Conservation (phyloP, 2,113 vertebrate species). For the Phrynocephalus versicolor region DNA sequence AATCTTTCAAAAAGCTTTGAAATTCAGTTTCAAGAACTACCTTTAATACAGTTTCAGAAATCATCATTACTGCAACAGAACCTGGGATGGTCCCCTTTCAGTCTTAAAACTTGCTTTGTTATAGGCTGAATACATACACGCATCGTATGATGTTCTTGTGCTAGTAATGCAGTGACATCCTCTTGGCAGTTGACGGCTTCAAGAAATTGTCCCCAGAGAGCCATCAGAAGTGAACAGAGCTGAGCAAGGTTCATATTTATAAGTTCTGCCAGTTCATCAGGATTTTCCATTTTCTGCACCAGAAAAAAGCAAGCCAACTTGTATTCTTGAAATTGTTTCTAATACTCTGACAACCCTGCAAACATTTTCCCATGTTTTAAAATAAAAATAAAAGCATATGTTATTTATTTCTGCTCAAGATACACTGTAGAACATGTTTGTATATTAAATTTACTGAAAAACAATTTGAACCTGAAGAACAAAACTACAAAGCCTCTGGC, state of each 20-base stretch:
- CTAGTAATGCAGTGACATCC: constrained; percentile 84
- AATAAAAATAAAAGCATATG: background rate
- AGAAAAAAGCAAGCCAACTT: constrained; percentile 42
- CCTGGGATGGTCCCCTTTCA: background rate
- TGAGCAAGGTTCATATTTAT: constrained; percentile 99
- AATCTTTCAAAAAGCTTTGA: background rate
- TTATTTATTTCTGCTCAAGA: background rate
- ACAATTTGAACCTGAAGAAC: constrained; percentile 23
- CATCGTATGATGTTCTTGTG: constrained; percentile 91
- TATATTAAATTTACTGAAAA: constrained; percentile 9
- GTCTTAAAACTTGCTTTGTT: background rate
- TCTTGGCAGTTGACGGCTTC: constrained; percentile 93
- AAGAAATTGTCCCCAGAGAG: constrained; percentile 96
- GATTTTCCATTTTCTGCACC: constrained; percentile 89
- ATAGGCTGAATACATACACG: constrained; percentile 81
- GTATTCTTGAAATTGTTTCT: background rate
- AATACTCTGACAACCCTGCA: background rate
- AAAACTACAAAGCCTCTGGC: background rate
- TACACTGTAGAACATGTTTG: background rate
- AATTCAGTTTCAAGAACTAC: background rate
- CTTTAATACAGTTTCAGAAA: background rate
- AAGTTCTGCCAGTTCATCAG: constrained; percentile 95
- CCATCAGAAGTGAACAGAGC: constrained; percentile 97
- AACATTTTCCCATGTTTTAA: background rate
- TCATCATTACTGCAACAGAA: background rate